Base-by-base conservation (phyloP, 2,888 invertebrate genomes). In the Apeira syringaria region DNA sequence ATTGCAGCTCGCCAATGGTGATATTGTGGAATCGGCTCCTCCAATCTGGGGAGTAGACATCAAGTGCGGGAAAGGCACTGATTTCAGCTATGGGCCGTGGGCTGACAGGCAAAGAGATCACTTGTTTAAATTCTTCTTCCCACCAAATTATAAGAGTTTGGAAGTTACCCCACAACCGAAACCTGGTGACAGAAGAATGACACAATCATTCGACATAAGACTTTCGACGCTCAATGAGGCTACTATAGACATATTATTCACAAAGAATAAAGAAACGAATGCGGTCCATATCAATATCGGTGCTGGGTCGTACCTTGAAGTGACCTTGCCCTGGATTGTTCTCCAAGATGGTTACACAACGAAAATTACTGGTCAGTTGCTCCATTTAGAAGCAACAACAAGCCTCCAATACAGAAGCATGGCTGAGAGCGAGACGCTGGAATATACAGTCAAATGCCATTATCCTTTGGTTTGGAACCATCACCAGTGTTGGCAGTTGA, bases 41-140 rank as follows among this genome's bases (percentile, higher is more conserved):
- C 98, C 98, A 0, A 96, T 97, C 59, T 97, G 98, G 97, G 98
- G 98, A 3, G 94, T 98, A 7, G 98, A 98, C 75, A 95, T 98
- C 38, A 98, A 98, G 78, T 97, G 98, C 73, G 96, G 98, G 0
- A 98, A 98, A 83, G 98, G 97, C 53, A 97, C 97, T 1, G 97
- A 98, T 71, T 97, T 99, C 64, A 98, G 98, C 79, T 99, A 99
- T 72, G 99, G 99, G 0, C 99, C 99, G 0, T 99, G 99, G 99
- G 99, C 99, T 2, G 99, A 99, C 75, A 92, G 98, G 34, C 99
- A 99, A 76, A 92, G 99, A 52, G 98, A 98, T 73, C 94, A 97
- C 80, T 90, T 99, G 18, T 99, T 97, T 83, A 97, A 94, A 82
- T 98, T 99, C 80, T 99, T 99, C 87, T 99, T 96, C 74, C 99